phyloP scores from a whole-genome alignment of 1,140 invertebrate species.

The Colletes latitarsis region DNA sequence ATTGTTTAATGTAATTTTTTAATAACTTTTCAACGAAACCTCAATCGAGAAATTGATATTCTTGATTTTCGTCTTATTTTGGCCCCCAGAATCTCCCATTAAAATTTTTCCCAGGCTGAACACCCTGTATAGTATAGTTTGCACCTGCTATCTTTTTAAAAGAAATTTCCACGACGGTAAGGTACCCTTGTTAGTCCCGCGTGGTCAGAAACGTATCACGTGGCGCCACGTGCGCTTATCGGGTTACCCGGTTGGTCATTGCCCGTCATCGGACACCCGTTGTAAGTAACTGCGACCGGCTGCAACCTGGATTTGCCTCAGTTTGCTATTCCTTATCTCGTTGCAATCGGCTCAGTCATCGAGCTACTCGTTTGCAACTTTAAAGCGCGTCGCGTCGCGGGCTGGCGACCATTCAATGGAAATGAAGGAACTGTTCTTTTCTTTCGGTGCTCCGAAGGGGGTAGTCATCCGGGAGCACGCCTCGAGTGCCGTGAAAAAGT shows the following conservation, averaged over 20 bases:
- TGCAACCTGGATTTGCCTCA: not conserved
- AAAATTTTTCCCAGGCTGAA: too few relatives aligned
- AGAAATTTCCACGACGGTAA: too few relatives aligned
- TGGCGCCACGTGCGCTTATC: constrained; percentile 75
- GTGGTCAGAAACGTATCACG: constrained; percentile 66
- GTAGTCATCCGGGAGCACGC: too few relatives aligned
- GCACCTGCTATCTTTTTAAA: too few relatives aligned
- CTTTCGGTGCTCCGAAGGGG: too few relatives aligned
- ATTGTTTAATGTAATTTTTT: too few relatives aligned
- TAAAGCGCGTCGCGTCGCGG: not conserved
- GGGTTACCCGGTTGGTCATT: constrained; percentile 68
- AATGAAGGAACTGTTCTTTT: not conserved
- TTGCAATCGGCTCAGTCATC: constrained; percentile 28
- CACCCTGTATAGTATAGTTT: too few relatives aligned
- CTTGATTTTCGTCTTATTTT: too few relatives aligned
- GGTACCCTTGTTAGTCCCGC: not conserved
- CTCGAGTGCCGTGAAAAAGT: too few relatives aligned
- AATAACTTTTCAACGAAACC: too few relatives aligned
- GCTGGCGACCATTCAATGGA: not conserved
- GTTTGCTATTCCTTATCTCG: constrained; percentile 25
- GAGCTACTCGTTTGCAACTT: not conserved
- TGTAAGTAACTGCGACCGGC: constrained; percentile 45
- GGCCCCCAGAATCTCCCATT: too few relatives aligned
- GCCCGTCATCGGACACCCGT: constrained; percentile 68
- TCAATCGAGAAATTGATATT: too few relatives aligned